These are phyloP conservation scores for Strigops habroptila DNA, from an alignment of 2,113 vertebrate genomes.

Conservation along the genomic window DNA sequence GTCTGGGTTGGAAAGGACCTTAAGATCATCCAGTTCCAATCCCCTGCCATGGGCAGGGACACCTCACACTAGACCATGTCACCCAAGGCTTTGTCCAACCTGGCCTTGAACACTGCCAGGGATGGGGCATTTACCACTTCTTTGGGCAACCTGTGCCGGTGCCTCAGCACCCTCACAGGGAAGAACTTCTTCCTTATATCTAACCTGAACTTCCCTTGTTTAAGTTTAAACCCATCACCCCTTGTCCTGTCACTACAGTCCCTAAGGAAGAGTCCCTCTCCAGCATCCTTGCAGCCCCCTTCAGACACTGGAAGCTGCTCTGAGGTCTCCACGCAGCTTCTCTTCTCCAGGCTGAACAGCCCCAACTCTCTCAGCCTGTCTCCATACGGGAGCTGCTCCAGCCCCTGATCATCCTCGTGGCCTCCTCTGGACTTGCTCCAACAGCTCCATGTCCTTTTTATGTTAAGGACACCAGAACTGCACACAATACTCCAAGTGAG, in stretches of 20 bases:
- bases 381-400: neutral
- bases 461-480: neutral
- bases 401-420: neutral
- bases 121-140: neutral
- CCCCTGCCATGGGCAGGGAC: neutral
- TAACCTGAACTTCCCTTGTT: neutral
- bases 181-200: neutral
- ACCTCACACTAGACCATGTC: neutral
- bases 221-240: neutral
- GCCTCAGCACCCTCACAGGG: neutral
- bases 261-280: neutral
- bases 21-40: neutral
- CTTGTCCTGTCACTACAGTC: neutral
- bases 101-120: neutral
- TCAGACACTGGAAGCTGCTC: neutral
- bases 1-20: neutral
- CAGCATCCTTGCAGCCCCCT: neutral
- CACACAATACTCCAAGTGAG: neutral
- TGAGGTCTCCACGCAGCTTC: neutral
- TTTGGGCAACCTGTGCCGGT: neutral
- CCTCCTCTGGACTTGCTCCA: neutral
- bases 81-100: neutral
- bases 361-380: neutral
- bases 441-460: neutral
- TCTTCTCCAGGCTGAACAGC: neutral